Percentiles rank a stretch among this genome's conserved stretches.
Evolutionary conservation across 2,797 vertebrate species (phyloP).

Genomic region (Chelon labrosus): DNA sequence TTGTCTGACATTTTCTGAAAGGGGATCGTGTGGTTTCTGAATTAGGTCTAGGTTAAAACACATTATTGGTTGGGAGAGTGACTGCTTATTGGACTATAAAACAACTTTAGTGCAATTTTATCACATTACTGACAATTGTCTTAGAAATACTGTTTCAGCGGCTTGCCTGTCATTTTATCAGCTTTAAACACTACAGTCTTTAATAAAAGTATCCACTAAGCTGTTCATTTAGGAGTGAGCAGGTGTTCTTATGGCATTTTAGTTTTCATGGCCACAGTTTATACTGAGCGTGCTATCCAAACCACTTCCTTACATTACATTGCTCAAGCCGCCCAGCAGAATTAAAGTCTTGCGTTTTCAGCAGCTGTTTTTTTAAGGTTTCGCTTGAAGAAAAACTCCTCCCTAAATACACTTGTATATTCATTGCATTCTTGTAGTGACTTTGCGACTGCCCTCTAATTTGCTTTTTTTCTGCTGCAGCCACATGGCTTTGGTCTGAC

Average conservation of each 20-base stretch:
- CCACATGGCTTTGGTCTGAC: slow-evolving; percentile 10
- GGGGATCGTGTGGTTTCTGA: slow-evolving; percentile 5
- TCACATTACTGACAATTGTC: neutral
- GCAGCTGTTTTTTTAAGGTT: slow-evolving; percentile 35
- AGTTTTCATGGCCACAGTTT: neutral
- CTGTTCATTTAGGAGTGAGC: neutral
- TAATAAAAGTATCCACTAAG: slow-evolving; percentile 4
- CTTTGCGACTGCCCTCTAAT: slow-evolving; percentile 49
- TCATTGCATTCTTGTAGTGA: slow-evolving; percentile 27
- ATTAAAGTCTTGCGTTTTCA: slow-evolving; percentile 17
- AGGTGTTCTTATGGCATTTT: slow-evolving; percentile 3
- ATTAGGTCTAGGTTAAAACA: slow-evolving; percentile 8
- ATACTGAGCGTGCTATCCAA: neutral
- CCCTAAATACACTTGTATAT: slow-evolving; percentile 17
- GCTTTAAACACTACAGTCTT: neutral
- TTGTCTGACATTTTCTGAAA: neutral
- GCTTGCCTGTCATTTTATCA: neutral
- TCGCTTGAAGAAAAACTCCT: slow-evolving; percentile 24
- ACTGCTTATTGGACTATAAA: neutral
- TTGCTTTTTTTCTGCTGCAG: slow-evolving; percentile 34
- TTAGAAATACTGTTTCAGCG: neutral
- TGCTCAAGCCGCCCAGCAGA: slow-evolving; percentile 3
- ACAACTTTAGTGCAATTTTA: neutral
- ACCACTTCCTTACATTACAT: neutral
- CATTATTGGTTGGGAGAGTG: neutral